phyloP scores from a whole-genome alignment of 2,888 invertebrate genomes.

The Ypsolopha scabrella region DNA sequence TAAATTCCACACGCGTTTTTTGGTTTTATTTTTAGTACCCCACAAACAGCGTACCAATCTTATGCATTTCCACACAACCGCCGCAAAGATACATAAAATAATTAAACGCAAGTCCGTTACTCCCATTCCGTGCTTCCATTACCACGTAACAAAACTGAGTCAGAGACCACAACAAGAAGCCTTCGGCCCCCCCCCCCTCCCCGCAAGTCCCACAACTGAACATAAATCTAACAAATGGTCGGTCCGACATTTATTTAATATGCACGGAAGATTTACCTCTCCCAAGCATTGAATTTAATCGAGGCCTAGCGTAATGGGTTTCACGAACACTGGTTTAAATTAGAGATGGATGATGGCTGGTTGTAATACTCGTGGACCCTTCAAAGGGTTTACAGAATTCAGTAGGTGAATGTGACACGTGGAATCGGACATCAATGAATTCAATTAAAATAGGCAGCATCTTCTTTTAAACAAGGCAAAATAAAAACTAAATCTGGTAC shows the following conservation, averaged over 20 bases:
- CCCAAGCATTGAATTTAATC: constrained; percentile 61
- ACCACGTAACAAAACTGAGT: background rate
- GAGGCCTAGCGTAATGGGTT: constrained; percentile 43
- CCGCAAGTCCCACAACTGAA: constrained; percentile 17
- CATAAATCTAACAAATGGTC: constrained; percentile 51
- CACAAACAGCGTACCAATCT: too few species aligned
- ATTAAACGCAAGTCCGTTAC: background rate
- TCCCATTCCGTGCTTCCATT: background rate
- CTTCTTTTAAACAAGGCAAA: too few species aligned
- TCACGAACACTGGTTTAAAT: constrained; percentile 36
- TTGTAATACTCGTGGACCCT: too few species aligned
- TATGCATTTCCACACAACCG: too few species aligned
- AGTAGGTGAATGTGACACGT: too few species aligned
- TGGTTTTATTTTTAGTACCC: too few species aligned
- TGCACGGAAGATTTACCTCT: constrained; percentile 61
- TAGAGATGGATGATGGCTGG: background rate
- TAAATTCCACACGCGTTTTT: too few species aligned
- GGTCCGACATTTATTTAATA: constrained; percentile 59
- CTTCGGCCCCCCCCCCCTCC: background rate
- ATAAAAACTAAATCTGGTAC: too few species aligned
- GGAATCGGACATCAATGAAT: too few species aligned
- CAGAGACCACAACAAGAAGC: background rate
- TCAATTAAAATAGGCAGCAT: too few species aligned
- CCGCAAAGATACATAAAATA: too few species aligned
- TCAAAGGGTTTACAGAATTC: too few species aligned